phyloP scores from a whole-genome alignment of 1,140 invertebrate species.

The Bombus impatiens region DNA sequence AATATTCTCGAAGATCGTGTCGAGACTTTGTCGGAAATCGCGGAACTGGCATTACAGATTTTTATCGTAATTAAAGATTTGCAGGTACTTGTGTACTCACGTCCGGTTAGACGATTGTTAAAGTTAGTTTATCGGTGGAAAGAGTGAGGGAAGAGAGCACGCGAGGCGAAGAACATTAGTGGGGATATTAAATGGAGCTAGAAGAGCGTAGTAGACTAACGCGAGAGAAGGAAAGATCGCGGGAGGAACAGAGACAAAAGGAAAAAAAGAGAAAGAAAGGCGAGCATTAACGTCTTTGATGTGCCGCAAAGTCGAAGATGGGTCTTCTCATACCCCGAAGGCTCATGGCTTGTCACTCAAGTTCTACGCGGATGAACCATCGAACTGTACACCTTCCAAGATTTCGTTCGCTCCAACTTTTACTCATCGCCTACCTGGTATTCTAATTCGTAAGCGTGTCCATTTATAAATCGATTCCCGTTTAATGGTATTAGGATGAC shows the following conservation, averaged over 20 bases:
- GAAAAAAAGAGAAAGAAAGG: slow-evolving; percentile 50
- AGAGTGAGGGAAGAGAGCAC: background rate
- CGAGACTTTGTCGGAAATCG: no score
- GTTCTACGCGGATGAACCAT: slow-evolving; percentile 73
- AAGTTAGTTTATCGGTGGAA: background rate
- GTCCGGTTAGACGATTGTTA: background rate
- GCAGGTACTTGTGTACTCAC: no score
- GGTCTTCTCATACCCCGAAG: slow-evolving; percentile 67
- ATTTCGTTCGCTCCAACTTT: slow-evolving; percentile 29
- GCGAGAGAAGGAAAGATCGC: slow-evolving; percentile 50
- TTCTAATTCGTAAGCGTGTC: background rate
- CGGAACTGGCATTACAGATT: no score
- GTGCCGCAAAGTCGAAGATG: slow-evolving; percentile 74
- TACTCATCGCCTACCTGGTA: background rate
- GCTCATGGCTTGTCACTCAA: slow-evolving; percentile 79
- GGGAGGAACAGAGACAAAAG: slow-evolving; percentile 48
- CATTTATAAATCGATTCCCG: no score
- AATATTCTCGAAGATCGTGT: no score
- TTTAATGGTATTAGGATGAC: no score
- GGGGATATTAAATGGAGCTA: slow-evolving; percentile 51
- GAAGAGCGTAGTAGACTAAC: slow-evolving; percentile 32
- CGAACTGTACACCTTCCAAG: slow-evolving; percentile 74
- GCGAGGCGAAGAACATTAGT: slow-evolving; percentile 44
- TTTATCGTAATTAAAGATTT: no score
- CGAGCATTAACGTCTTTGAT: slow-evolving; percentile 78